Base-by-base conservation (phyloP, 2,888 invertebrate genomes). In the Formica aserva region DNA sequence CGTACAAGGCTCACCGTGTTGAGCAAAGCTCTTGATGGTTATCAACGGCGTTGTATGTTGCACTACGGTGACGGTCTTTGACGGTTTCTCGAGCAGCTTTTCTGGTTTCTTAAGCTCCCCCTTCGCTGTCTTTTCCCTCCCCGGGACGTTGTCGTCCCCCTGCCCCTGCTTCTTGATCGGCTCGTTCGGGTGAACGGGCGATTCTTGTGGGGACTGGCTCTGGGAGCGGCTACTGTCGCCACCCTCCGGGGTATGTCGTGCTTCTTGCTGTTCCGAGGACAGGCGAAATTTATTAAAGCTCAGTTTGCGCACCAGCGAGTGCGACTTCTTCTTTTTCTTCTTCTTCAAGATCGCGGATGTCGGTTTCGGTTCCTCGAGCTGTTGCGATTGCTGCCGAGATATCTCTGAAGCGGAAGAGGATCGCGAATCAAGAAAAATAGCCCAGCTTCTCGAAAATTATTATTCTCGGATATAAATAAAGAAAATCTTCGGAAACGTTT, bases 151-250 rank as follows among this genome's bases (percentile, higher is more conserved):
- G 41, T 41, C 52, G 60, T 48, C 71, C 80, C 80, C 81, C 57
- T 85, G 78, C 83, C 87, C 86, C 86, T 89, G 89, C 88, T 86
- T 85, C 41, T 11, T 87, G 48, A 88, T 84, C 78, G 92, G 87
- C 81, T 91, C 90, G 84, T 92, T 92, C 82, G 91, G 88, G 60
- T 91, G 90, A 66, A 91, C 89, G 22, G 92, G 90, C 78, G 94
- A 94, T 48, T 94, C 94, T 85, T 93, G 94, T 72, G 94, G 93
- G 85, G 94, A 94, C 90, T 93, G 94, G 88, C 93, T 94, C 86
- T 90, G 91, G 35, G 93, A 93, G 15, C 92, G 91, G 52, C 93
- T 94, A 57, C 93, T 93, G 87, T 94, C 93, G 77, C 93, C 94
- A 90, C 93, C 93, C 84, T 94, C 94, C 15, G 60, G 78, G 71